Percentiles rank a stretch among this genome's conserved stretches.
These are phyloP conservation scores for Parotocinclus haroldoi DNA, from an alignment of 2,797 vertebrate genomes.

Conservation along the genomic window DNA sequence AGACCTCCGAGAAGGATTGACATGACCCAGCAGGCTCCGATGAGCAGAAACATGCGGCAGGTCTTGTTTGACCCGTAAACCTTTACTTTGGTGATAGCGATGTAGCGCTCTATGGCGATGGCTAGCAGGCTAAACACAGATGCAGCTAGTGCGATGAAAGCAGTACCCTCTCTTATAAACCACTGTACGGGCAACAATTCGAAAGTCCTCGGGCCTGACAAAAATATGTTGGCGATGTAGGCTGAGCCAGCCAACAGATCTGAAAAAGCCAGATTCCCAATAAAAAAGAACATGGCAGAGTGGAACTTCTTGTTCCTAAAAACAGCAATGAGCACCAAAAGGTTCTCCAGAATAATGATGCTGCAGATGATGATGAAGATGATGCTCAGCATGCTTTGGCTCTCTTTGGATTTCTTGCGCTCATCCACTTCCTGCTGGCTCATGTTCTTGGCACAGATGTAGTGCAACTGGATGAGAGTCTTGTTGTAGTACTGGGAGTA, in stretches of 20 bases:
- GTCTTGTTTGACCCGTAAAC: conserved; percentile 84
- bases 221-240: conserved; percentile 86
- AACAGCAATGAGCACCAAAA: conserved; percentile 85
- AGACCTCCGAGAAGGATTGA: conserved; percentile 85
- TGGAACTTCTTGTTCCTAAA: conserved; percentile 93
- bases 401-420: neutral
- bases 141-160: conserved; percentile 87
- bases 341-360: conserved; percentile 89
- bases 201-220: conserved; percentile 82
- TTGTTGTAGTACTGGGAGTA: conserved; percentile 84
- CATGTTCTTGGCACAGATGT: conserved; percentile 78
- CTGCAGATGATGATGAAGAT: conserved; percentile 81
- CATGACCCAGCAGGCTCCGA: conserved; percentile 88
- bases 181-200: conserved; percentile 81
- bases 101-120: conserved; percentile 91
- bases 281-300: conserved; percentile 95
- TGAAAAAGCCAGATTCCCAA: conserved; percentile 90
- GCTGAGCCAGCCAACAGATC: conserved; percentile 87
- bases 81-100: conserved; percentile 90
- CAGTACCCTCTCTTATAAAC: conserved; percentile 91
- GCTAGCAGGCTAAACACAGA: conserved; percentile 93
- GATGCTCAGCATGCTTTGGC: conserved; percentile 60
- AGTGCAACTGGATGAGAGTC: conserved; percentile 76
- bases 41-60: conserved; percentile 90
- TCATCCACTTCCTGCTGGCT: conserved; percentile 25